A percentile compares a stretch with the other conserved stretches of the same genome.
Evolutionary conservation across 2,113 vertebrate species (phyloP).

Genomic region (Pterocles orientalis): DNA sequence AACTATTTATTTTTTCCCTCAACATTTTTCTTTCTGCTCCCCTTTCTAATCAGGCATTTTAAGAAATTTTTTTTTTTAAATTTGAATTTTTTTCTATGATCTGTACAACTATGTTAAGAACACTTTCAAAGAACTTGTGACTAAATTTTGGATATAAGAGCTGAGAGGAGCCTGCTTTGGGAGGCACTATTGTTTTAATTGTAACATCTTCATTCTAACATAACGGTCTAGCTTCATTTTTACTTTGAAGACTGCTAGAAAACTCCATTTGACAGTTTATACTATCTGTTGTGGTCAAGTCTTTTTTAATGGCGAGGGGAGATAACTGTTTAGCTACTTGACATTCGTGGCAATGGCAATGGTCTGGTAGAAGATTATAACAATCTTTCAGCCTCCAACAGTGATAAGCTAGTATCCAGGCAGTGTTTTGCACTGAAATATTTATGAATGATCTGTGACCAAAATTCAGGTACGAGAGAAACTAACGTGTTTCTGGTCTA

Average conservation of each 20-base stretch:
- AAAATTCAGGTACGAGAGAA: constrained; percentile 6
- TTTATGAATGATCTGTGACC: constrained; percentile 29
- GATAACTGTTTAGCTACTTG: constrained; percentile 48
- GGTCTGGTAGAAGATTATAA: constrained; percentile 53
- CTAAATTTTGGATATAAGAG: neutral
- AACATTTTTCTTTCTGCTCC: neutral
- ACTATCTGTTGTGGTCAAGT: neutral
- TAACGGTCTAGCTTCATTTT: neutral
- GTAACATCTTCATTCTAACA: neutral
- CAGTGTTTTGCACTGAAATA: constrained; percentile 25
- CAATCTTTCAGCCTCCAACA: constrained; percentile 53
- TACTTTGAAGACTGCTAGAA: neutral
- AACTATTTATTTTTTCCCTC: neutral
- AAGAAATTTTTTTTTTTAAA: neutral
- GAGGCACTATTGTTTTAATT: neutral
- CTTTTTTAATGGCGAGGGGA: neutral
- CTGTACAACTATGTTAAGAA: neutral
- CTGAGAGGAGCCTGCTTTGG: neutral
- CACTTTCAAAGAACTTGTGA: neutral
- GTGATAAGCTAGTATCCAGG: constrained; percentile 38
- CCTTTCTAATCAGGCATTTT: neutral
- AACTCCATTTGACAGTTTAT: neutral
- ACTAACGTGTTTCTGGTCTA: neutral
- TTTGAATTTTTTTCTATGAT: neutral
- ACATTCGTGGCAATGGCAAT: constrained; percentile 45